Conservation (phyloP, 2,797 vertebrate genomes). For the Lepidocolaptes lacrymiger region DNA sequence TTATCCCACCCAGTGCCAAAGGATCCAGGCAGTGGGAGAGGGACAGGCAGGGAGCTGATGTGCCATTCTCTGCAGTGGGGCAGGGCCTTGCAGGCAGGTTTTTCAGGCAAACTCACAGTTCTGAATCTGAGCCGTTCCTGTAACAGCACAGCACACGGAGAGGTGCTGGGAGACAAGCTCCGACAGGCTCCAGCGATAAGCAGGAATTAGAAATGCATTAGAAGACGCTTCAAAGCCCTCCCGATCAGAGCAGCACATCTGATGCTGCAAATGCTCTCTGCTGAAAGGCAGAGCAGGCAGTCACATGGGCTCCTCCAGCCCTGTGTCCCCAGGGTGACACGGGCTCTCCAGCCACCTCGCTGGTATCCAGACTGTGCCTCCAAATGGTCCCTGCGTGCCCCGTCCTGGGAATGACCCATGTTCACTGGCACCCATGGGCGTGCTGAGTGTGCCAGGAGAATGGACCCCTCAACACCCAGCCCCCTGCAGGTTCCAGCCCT, state of each 20-base stretch:
- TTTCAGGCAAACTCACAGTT: background rate
- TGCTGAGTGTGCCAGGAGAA: background rate
- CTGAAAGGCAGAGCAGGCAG: background rate
- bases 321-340: background rate
- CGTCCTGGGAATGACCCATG: accelerated
- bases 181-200: slow-evolving; percentile 47
- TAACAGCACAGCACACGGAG: background rate
- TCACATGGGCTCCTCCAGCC: background rate
- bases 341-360: accelerated
- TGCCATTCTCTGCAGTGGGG: background rate
- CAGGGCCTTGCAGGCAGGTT: background rate
- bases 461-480: background rate
- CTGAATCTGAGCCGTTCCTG: background rate
- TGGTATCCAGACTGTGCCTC: background rate
- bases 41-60: background rate
- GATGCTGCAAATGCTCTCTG: background rate
- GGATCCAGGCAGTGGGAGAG: background rate
- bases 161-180: slow-evolving; percentile 36
- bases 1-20: background rate
- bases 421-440: accelerated
- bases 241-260: slow-evolving; percentile 10
- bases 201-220: slow-evolving; percentile 72
- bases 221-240: slow-evolving; percentile 46
- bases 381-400: background rate
- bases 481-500: background rate